A percentile compares a stretch with the other conserved stretches of the same genome.
phyloP scores from a whole-genome alignment of 2,797 vertebrate genomes.

The Epinephelus malabaricus region DNA sequence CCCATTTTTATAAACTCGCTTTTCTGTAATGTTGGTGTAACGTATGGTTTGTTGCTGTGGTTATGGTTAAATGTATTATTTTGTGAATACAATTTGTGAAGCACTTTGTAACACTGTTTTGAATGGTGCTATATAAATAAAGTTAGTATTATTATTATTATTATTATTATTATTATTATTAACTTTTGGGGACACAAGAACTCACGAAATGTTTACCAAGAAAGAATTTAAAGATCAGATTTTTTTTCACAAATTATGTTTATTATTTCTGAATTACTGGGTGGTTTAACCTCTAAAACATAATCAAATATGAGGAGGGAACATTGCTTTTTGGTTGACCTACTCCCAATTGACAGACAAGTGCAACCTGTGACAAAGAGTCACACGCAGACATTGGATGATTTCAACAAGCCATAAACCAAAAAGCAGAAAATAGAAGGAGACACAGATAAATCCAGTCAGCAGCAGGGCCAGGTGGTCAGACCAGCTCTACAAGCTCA shows the following conservation, averaged over 20 bases:
- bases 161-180: too few species aligned
- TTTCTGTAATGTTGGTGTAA: too few species aligned
- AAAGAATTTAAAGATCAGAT: neutral
- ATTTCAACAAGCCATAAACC: neutral
- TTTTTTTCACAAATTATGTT: neutral
- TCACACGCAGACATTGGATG: neutral
- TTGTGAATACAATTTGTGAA: too few species aligned
- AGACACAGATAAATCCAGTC: neutral
- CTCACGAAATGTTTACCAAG: neutral
- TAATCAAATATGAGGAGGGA: neutral
- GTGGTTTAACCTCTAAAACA: neutral
- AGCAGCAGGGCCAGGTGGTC: neutral
- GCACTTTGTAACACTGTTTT: too few species aligned
- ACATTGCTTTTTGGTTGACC: neutral
- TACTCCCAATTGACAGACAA: neutral
- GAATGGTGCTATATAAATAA: too few species aligned
- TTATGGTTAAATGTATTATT: too few species aligned
- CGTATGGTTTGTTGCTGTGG: too few species aligned
- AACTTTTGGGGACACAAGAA: too few species aligned
- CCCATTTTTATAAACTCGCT: too few species aligned
- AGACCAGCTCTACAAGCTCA: conserved; percentile 4
- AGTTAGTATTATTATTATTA: too few species aligned
- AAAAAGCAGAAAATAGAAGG: neutral
- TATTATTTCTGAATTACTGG: neutral
- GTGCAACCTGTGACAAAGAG: neutral